Evolutionary conservation across 1,140 invertebrate genomes (phyloP).

Genomic region (Thereuonema tuberculata): DNA sequence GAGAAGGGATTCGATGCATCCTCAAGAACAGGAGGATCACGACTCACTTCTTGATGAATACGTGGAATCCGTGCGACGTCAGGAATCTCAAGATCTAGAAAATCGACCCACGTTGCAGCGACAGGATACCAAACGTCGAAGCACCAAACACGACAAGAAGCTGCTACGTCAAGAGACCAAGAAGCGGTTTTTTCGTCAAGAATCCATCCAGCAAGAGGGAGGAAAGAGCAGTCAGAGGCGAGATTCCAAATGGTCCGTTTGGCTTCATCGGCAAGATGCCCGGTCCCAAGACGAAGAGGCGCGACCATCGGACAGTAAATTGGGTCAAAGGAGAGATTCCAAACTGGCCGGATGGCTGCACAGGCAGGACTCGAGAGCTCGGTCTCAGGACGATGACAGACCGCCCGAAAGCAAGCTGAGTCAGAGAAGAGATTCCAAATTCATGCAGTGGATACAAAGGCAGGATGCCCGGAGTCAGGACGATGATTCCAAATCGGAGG

Average conservation of each 20-base stretch:
- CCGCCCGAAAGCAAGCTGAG: neutral
- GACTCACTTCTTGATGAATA: slow-evolving; percentile 1
- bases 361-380: neutral
- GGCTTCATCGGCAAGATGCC: neutral
- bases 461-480: too few relatives aligned
- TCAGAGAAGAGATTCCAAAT: slow-evolving; percentile 1
- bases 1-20: neutral
- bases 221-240: neutral
- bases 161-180: neutral
- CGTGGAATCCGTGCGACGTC: neutral
- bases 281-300: neutral
- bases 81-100: neutral
- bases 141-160: neutral
- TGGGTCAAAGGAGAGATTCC: neutral
- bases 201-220: neutral
- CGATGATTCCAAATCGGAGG: neutral
- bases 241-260: neutral
- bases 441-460: neutral
- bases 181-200: neutral
- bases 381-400: neutral
- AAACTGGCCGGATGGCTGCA: neutral
- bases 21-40: neutral
- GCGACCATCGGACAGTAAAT: neutral
- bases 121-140: neutral
- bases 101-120: neutral